Conservation (phyloP, 1,140 invertebrate genomes). For the Sycobia sp. region DNA sequence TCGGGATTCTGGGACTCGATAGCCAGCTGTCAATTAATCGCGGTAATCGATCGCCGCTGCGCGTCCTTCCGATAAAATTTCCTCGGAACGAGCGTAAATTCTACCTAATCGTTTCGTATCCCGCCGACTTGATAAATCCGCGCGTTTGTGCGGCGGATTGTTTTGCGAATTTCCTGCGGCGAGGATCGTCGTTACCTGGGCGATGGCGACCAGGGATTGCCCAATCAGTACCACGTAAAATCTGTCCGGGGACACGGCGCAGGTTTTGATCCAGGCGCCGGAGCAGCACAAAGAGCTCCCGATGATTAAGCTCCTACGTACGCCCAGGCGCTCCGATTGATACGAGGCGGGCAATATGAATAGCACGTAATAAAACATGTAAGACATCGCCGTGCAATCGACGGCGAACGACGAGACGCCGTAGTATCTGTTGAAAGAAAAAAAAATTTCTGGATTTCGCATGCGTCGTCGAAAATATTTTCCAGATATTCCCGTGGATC, state of each 20-base stretch:
- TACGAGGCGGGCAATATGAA: constrained; percentile 73
- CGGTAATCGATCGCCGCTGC: too few relatives aligned
- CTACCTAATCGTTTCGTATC: too few relatives aligned
- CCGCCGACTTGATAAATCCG: too few relatives aligned
- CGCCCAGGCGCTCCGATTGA: constrained; percentile 61
- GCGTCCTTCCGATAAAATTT: too few relatives aligned
- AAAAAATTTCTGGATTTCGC: background rate
- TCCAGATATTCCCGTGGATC: background rate
- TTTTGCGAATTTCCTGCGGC: too few relatives aligned
- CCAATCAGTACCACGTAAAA: constrained; percentile 69
- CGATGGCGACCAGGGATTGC: constrained; percentile 71
- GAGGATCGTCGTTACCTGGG: too few relatives aligned
- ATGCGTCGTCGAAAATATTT: background rate
- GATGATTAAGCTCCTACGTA: constrained; percentile 55
- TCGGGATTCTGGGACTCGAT: too few relatives aligned
- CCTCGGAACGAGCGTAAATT: too few relatives aligned
- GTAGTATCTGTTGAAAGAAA: constrained; percentile 57
- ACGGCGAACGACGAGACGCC: constrained; percentile 63
- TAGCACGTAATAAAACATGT: constrained; percentile 73
- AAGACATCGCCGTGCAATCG: constrained; percentile 74
- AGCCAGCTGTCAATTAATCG: too few relatives aligned
- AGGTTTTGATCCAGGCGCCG: constrained; percentile 31
- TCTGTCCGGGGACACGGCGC: constrained; percentile 54
- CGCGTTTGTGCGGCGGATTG: too few relatives aligned
- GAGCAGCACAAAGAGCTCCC: constrained; percentile 52